Evolutionary conservation across 2,797 vertebrate species (phyloP), one percentile per base, ranked within the genome.

Genomic region (Leptodactylus fallax): DNA sequence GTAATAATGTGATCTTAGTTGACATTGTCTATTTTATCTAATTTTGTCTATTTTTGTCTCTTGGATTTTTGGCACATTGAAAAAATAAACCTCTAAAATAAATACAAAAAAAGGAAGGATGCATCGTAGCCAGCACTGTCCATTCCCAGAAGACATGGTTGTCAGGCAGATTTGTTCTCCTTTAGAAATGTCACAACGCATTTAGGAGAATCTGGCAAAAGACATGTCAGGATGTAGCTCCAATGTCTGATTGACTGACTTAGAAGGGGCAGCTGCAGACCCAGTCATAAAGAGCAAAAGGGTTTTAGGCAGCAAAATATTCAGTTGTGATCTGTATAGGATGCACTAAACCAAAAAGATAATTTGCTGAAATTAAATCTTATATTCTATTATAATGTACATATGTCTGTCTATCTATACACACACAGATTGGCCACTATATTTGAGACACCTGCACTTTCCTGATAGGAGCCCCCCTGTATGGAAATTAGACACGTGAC

Each of bases 161-260:
- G 55, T 76, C 69, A 74, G 58, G 7, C 27, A 56, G 27, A 60
- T 60, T 85, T 74, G 55, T 61, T 61, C 27, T 85, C 55, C 19
- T 74, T 85, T 74, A 85, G 69, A 85, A 74, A 85, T 74, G 69
- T 85, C 83, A 85, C 69, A 60, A 85, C 47, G 27, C 51, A 49
- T 85, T 85, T 85, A 85, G 55, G 36, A 76, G 21, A 74, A 85
- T 58, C 71, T 49, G 69, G 71, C 71, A 76, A 72, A n/a, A 13
- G 27, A 61, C 61, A 17, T 2, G 21, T 58, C 55, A 85, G 63
- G 69, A n/a, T 55, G 49, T 53, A 71, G 55, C 16, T 25, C 65
- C 45, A 82, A 69, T 83, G 47, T 77, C 7, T 53, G 47, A 77
- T 49, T 53, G n/a, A 47, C 14, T 9, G 16, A 27, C 36, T 55